Percentiles rank a stretch among this genome's conserved stretches.
Evolutionary conservation across 2,888 invertebrate species (phyloP).

Genomic region (Bedellia somnulentella): DNA sequence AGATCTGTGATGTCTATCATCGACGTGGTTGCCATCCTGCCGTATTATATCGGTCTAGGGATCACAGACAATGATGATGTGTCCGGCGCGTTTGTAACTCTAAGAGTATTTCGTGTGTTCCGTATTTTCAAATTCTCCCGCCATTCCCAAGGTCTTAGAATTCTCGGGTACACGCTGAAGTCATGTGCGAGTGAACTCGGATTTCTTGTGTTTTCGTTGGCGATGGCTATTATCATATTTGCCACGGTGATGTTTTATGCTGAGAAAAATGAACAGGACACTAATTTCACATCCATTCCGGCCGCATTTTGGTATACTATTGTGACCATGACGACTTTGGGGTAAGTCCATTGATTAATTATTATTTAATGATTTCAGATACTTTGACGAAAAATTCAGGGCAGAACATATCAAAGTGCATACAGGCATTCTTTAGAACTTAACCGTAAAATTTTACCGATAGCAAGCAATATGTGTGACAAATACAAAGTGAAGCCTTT

Average conservation of each 20-base stretch:
- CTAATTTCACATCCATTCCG: conserved; percentile 98
- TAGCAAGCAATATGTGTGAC: no score
- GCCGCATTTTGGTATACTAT: conserved; percentile 99
- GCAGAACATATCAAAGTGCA: no score
- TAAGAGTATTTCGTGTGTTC: conserved; percentile 98
- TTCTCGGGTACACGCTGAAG: conserved; percentile 98
- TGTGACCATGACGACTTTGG: conserved; percentile 99
- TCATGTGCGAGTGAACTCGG: conserved; percentile 98
- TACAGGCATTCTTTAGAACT: no score
- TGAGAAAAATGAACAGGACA: conserved; percentile 96
- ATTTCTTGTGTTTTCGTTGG: conserved; percentile 97
- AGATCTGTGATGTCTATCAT: conserved; percentile 99
- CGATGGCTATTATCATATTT: conserved; percentile 99
- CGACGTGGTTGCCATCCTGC: conserved; percentile 98
- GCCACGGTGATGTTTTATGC: conserved; percentile 99
- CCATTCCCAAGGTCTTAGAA: conserved; percentile 97
- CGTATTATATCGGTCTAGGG: conserved; percentile 97
- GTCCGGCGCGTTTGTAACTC: conserved; percentile 97
- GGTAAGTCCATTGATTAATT: conserved; percentile 84
- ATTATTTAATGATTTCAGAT: no score
- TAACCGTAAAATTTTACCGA: no score
- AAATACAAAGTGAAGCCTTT: no score
- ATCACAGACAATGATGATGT: conserved; percentile 98
- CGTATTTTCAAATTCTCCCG: conserved; percentile 99
- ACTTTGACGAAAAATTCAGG: no score